These are phyloP conservation scores for Gobius niger DNA, from an alignment of 2,113 vertebrate species.

Conservation along the genomic window DNA sequence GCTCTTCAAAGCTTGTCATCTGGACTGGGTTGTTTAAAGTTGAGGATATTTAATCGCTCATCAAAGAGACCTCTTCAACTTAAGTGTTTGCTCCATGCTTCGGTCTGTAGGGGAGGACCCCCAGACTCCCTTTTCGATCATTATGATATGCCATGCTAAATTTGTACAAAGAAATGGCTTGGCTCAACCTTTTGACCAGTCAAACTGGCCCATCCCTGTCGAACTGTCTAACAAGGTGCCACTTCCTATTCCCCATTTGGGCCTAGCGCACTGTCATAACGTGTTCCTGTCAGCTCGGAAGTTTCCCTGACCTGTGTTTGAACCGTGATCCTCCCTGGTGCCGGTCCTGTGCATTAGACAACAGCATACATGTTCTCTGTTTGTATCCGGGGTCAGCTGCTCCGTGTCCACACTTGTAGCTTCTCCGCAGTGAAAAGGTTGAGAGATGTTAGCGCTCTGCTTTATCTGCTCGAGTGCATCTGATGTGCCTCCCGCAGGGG, in stretches of 20 bases:
- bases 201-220: too few species aligned
- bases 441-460: slow-evolving; percentile 41
- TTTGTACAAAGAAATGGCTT: too few species aligned
- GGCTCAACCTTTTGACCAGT: too few species aligned
- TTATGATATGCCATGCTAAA: too few species aligned
- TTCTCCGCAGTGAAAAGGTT: slow-evolving; percentile 29
- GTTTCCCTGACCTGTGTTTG: slow-evolving; percentile 31
- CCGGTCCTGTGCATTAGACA: slow-evolving; percentile 15
- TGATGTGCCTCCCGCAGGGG: slow-evolving; percentile 36
- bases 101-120: too few species aligned
- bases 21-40: too few species aligned
- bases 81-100: too few species aligned
- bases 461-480: slow-evolving; percentile 40
- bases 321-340: slow-evolving; percentile 16
- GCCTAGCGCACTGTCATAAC: background rate
- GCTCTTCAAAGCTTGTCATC: too few species aligned
- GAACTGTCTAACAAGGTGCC: background rate
- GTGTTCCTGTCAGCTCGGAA: background rate
- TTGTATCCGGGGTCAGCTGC: slow-evolving; percentile 28
- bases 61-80: too few species aligned
- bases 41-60: too few species aligned
- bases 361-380: slow-evolving; percentile 9
- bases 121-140: too few species aligned
- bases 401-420: slow-evolving; percentile 23
- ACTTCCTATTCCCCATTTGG: background rate